phyloP scores from a whole-genome alignment of 2,888 invertebrate species.

The Ischnura elegans region DNA sequence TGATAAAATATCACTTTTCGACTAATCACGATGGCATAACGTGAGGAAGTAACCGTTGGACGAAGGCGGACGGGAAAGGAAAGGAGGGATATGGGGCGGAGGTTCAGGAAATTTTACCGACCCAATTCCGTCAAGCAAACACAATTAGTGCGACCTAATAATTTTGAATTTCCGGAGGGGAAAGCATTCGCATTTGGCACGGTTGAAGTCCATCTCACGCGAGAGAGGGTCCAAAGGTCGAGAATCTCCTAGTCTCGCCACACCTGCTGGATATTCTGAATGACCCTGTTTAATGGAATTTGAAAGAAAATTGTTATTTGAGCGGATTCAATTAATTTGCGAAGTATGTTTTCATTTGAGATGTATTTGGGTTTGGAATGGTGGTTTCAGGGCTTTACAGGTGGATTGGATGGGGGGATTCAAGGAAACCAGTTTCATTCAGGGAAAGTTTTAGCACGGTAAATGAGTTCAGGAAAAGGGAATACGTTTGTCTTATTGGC shows the following conservation, averaged over 20 bases:
- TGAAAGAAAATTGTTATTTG: slow-evolving; percentile 20
- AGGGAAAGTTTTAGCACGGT: not conserved
- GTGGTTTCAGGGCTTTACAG: not conserved
- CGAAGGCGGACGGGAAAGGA: not conserved
- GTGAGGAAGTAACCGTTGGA: not conserved
- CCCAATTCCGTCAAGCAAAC: slow-evolving; percentile 49
- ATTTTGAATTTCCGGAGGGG: slow-evolving; percentile 35
- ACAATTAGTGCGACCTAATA: slow-evolving; percentile 39
- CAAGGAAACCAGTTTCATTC: not conserved
- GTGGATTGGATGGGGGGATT: not conserved
- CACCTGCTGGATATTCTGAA: too few relatives aligned
- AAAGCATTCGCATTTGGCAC: not conserved
- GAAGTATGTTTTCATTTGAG: not conserved
- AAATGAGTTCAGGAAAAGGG: not conserved
- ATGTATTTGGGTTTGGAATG: not conserved
- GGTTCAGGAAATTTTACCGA: not conserved
- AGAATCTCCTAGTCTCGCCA: not conserved
- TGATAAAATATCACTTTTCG: not conserved
- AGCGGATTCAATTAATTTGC: slow-evolving; percentile 52
- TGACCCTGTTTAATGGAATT: slow-evolving; percentile 17
- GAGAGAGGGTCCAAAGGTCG: not conserved
- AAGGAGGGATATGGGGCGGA: not conserved
- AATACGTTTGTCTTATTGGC: not conserved
- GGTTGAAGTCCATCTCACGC: slow-evolving; percentile 25
- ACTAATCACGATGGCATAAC: not conserved